Evolutionary conservation across 1,140 invertebrate genomes (phyloP).

Genomic region (Hydropsyche tenuis): DNA sequence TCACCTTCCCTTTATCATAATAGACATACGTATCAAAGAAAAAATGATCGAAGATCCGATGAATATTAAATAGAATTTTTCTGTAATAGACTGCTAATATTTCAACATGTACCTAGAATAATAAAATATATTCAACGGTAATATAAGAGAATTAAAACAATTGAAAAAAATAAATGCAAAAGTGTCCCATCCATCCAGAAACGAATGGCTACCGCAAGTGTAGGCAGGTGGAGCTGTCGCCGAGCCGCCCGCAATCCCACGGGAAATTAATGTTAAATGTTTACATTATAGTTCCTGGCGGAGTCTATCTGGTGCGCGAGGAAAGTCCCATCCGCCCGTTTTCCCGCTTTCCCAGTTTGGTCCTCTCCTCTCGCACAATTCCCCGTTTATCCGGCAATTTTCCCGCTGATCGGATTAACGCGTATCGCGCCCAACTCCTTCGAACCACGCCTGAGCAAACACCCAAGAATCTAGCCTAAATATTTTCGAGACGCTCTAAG

Average conservation of each 20-base stretch:
- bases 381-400: constrained; percentile 8
- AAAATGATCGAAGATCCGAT: no score
- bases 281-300: constrained; percentile 30
- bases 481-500: neutral
- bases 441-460: constrained; percentile 1
- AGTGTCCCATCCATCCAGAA: no score
- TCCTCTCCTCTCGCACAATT: constrained; percentile 4
- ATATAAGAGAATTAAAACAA: no score
- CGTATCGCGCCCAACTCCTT: neutral
- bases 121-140: no score
- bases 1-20: no score
- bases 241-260: constrained; percentile 25
- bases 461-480: neutral
- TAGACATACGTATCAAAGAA: no score
- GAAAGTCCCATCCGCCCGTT: neutral
- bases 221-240: constrained; percentile 21
- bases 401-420: constrained; percentile 24
- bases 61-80: no score
- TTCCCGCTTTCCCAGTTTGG: no score
- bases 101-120: no score
- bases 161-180: no score
- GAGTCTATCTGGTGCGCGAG: constrained; percentile 16
- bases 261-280: constrained; percentile 41
- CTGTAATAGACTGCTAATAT: no score
- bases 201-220: no score